Base-by-base conservation (phyloP, 2,888 invertebrate species). In the Apodemia mormo region DNA sequence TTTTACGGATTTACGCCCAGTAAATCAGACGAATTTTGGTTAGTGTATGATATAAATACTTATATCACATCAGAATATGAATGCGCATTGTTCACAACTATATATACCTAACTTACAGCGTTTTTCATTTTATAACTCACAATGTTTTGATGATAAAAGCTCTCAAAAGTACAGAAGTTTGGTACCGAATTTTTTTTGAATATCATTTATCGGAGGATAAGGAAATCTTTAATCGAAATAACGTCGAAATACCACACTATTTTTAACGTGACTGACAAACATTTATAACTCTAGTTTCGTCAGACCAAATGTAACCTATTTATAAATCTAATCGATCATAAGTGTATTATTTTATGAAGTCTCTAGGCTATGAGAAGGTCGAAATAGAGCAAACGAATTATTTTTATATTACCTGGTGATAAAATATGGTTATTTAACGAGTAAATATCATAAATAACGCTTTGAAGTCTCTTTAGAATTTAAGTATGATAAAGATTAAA, bases 291-390 rank as follows among this genome's bases (percentile, higher is more conserved):
- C 9, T 12, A 12, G 12, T 45, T 45, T 45, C 45, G 45, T 45
- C 45, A 45, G 45, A 45, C 12, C 45, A 45, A 45, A 45, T 45
- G 45, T 12, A 45, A 45, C 45, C 45, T 45, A 45, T 12, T 45
- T 68, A 68, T 68, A 73, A 71, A 70, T 71, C 69, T 67, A 70
- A 65, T 68, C 74, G 80, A 82, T 85, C 81, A 80, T 81, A 82
- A 45, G 45, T 82, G 78, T 81, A 80, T 79, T 80, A 72, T 81
- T 76, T 77, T 77, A 78, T 75, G 86, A 86, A 83, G 81, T 81
- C 80, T 90, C 88, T 88, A 89, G 89, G 89, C 78, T 87, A 80
- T 72, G 69, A 76, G 84, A 86, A 87, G 84, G 86, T 80, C 82
- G 75, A 45, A 76, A 78, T 70, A 74, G 78, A 80, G 73, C 76